Percentiles rank a stretch among this genome's conserved stretches.
Evolutionary conservation across 2,113 vertebrate genomes (phyloP).

Genomic region (Callionymus lyra): DNA sequence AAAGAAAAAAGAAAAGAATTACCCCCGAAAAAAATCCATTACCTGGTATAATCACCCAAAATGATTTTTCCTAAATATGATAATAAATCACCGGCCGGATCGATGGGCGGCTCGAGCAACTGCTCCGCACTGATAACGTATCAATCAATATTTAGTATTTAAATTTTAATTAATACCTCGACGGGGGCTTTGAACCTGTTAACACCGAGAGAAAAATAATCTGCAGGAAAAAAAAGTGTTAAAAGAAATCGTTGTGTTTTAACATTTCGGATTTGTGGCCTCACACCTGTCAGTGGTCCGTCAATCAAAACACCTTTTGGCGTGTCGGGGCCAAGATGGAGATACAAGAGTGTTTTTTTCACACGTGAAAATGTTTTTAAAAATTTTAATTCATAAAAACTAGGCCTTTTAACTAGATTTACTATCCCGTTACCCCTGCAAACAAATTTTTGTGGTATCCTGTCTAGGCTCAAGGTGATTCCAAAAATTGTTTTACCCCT

Average conservation of each 20-base stretch:
- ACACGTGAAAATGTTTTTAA: no score
- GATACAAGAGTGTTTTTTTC: no score
- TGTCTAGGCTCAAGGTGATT: no score
- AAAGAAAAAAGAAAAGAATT: slow-evolving; percentile 74
- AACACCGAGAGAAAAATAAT: slow-evolving; percentile 91
- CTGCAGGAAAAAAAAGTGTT: slow-evolving; percentile 77
- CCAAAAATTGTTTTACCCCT: no score
- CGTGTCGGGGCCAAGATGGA: no score
- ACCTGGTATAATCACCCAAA: slow-evolving; percentile 95
- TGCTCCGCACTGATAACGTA: slow-evolving; percentile 96
- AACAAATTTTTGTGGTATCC: no score
- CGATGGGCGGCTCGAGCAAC: slow-evolving; percentile 89
- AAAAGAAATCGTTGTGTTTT: slow-evolving; percentile 56
- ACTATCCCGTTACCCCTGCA: no score
- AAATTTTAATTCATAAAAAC: no score
- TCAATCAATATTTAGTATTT: slow-evolving; percentile 99
- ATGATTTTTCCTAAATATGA: slow-evolving; percentile 99
- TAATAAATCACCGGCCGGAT: slow-evolving; percentile 98
- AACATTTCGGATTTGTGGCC: slow-evolving; percentile 78
- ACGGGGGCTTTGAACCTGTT: slow-evolving; percentile 69
- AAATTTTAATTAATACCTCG: slow-evolving; percentile 99
- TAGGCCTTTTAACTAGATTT: no score
- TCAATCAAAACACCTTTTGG: no score
- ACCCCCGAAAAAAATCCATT: slow-evolving; percentile 88
- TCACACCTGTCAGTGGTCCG: slow-evolving; percentile 93